Evolutionary conservation across 2,797 vertebrate species (phyloP).

Genomic region (Phalloptychus januarius): DNA sequence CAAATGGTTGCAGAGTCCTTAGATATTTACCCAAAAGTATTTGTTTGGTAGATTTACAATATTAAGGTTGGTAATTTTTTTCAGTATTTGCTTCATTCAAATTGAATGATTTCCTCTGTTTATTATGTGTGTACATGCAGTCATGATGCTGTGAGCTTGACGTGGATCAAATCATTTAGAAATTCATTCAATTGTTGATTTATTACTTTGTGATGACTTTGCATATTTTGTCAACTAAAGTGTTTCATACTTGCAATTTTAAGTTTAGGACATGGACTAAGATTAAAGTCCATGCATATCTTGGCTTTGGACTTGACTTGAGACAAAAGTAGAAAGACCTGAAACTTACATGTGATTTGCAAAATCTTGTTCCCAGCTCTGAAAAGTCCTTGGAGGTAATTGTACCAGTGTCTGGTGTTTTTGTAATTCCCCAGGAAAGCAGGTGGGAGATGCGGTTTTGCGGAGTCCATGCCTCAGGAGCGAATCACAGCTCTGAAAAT

Average conservation of each 20-base stretch:
- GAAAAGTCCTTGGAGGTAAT: not conserved
- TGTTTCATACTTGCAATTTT: not conserved
- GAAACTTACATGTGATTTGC: not conserved
- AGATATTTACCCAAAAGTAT: not conserved
- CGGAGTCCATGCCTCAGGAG: conserved; percentile 89
- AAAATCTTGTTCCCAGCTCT: not conserved
- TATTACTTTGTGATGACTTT: not conserved
- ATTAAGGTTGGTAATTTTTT: not conserved
- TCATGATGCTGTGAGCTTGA: not conserved
- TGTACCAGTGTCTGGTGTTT: not conserved
- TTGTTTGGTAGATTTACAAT: not conserved
- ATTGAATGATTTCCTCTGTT: not conserved
- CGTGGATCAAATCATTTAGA: not conserved
- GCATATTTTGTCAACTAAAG: not conserved
- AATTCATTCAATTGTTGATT: not conserved
- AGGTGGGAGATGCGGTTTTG: conserved; percentile 91
- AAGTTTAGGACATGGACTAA: not conserved
- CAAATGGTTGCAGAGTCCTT: not conserved
- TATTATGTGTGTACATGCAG: not conserved
- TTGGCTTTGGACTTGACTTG: not conserved
- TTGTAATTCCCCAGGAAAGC: conserved; percentile 83
- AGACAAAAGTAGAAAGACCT: not conserved
- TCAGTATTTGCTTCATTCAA: not conserved
- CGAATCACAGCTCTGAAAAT: conserved; percentile 91
- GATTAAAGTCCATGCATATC: too few relatives aligned